These are phyloP conservation scores for Folsomia candida DNA, from an alignment of 2,888 invertebrate genomes.

Conservation along the genomic window DNA sequence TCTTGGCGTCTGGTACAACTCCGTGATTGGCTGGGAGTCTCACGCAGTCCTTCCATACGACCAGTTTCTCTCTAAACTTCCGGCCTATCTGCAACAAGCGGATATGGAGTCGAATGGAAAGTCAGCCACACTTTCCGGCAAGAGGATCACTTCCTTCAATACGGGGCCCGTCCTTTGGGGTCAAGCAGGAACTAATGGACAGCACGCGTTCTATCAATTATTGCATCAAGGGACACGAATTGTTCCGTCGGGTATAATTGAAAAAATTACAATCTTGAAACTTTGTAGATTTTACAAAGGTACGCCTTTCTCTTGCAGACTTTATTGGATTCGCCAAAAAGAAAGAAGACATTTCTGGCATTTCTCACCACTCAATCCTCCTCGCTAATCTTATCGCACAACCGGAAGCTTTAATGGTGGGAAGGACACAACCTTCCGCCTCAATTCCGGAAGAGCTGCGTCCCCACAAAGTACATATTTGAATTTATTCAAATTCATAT, in stretches of 20 bases:
- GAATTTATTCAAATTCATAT: too few species aligned
- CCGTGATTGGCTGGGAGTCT: conserved; percentile 92
- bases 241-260: conserved; percentile 33
- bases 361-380: conserved; percentile 62
- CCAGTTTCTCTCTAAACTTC: conserved; percentile 96
- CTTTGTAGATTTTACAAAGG: not conserved
- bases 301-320: conserved; percentile 21
- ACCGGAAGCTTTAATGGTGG: conserved; percentile 95
- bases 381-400: conserved; percentile 97
- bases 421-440: conserved; percentile 58
- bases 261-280: not conserved
- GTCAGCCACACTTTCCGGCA: conserved; percentile 56
- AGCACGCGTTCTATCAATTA: conserved; percentile 99
- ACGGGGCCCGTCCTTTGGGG: conserved; percentile 88
- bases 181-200: conserved; percentile 98
- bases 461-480: conserved; percentile 96
- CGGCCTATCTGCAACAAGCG: conserved; percentile 99
- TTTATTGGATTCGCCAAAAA: conserved; percentile 49
- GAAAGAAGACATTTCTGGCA: conserved; percentile 44
- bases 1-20: conserved; percentile 89
- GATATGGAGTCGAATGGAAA: conserved; percentile 99
- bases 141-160: conserved; percentile 37
- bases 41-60: conserved; percentile 96
- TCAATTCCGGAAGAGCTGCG: conserved; percentile 64
- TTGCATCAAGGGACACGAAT: conserved; percentile 76